phyloP scores from a whole-genome alignment of 2,113 vertebrate genomes.

The Brachyistius frenatus region DNA sequence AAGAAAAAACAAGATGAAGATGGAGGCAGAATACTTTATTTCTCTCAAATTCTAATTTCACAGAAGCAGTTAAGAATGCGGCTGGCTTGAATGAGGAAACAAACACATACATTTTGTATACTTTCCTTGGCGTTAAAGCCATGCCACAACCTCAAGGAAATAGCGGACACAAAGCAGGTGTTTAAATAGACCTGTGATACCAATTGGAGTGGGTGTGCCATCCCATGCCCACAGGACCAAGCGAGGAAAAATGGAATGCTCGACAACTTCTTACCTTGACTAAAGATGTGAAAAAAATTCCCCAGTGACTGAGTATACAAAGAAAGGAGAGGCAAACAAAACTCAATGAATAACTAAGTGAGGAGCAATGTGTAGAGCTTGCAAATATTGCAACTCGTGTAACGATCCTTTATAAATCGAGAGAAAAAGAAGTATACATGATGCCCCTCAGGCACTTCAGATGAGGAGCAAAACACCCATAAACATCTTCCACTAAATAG shows the following conservation, averaged over 20 bases:
- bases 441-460: background rate
- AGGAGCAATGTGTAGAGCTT: background rate
- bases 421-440: constrained; percentile 1
- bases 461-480: no score
- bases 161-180: background rate
- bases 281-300: constrained; percentile 30
- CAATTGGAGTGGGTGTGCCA: constrained; percentile 34
- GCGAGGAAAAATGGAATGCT: constrained; percentile 26
- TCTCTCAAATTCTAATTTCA: constrained; percentile 9
- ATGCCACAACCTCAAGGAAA: constrained; percentile 27
- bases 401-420: background rate
- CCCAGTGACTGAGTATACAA: background rate
- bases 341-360: background rate
- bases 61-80: constrained; percentile 14
- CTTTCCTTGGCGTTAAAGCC: constrained; percentile 23
- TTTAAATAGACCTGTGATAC: constrained; percentile 23
- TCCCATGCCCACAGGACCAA: constrained; percentile 29
- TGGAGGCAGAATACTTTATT: background rate
- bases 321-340: constrained; percentile 4
- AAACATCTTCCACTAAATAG: no score
- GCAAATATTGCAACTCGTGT: constrained; percentile 7
- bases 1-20: background rate
- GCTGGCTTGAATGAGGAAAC: constrained; percentile 19
- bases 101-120: background rate
- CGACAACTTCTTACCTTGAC: constrained; percentile 20